Conservation (phyloP, 2,888 invertebrate species). For the Uloborus plumipes region DNA sequence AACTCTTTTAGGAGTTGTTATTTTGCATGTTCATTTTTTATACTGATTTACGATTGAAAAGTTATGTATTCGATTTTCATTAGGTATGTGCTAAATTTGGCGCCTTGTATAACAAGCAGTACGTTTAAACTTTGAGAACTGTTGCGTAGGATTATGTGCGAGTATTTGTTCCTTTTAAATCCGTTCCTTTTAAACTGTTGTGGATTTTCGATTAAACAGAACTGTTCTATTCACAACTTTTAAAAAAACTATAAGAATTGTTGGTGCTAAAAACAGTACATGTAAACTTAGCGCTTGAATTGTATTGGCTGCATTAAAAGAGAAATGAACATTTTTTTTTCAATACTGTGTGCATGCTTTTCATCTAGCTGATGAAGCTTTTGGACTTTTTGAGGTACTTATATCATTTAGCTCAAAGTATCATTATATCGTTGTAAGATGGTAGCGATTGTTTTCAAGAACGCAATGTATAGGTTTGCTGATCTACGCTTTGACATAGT, state of each 20-base stretch:
- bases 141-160: not conserved
- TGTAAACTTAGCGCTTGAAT: not conserved
- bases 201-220: conserved; percentile 14
- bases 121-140: conserved; percentile 12
- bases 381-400: conserved; percentile 29
- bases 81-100: no score
- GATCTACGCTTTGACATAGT: conserved; percentile 41
- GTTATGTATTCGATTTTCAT: no score
- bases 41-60: no score
- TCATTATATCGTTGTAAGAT: conserved; percentile 27
- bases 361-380: conserved; percentile 3
- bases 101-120: conserved; percentile 11
- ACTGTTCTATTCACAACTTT: conserved; percentile 4
- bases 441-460: conserved; percentile 23
- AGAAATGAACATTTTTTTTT: not conserved
- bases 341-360: not conserved
- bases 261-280: conserved; percentile 46
- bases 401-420: conserved; percentile 41
- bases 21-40: no score
- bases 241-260: conserved; percentile 12
- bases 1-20: no score
- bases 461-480: conserved; percentile 6
- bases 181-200: conserved; percentile 34
- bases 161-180: conserved; percentile 28
- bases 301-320: not conserved